Base-by-base conservation (phyloP, 2,888 invertebrate genomes). In the Dicycla oo region DNA sequence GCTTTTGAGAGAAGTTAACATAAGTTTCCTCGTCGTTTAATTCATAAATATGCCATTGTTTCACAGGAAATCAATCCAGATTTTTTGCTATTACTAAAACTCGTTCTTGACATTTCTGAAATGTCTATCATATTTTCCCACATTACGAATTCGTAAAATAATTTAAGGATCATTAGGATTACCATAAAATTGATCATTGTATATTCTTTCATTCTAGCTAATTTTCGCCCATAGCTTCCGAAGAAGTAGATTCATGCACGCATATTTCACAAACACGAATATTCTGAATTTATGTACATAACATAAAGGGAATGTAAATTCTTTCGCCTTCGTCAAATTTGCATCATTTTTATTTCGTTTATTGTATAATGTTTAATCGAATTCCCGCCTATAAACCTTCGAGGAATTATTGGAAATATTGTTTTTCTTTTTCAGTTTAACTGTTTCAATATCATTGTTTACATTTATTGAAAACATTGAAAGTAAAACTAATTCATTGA, bases 161-260 rank as follows among this genome's bases (percentile, higher is more conserved):
- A 83, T 81, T 73, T 75, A 51, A 34, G 7, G 53, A 57, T 64
- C 61, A 83, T 81, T 82, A 67, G 26, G 23, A 69, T 75, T 72
- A 70, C 10, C 68, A 75, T 63, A 61, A 80, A 80, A 78, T 76
- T 64, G 66, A 62, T 69, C 47, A 73, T 74, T 53, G 23, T 53
- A 43, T 61, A 69, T 61, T 69, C 57, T 40, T 23, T 34, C 53
- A 69, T 56, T 58, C 60, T 40, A 54, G 51, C 23, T 85, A 83
- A 84, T 80, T 69, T 63, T 84, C 69, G 91, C 93, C 93, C 80
- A 86, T 89, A 93, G 94, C 94, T 94, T 91, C 94, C 88, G 86
- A 87, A 92, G 95, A 90, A 93, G 94, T 91, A 82, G 67, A 75
- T 81, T 72, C 81, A 80, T 75, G 77, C 93, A 92, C 92, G 92